Evolutionary conservation across 2,797 vertebrate genomes (phyloP), one percentile per base, ranked within the genome.

Genomic region (Stomatorhinus walkeri): DNA sequence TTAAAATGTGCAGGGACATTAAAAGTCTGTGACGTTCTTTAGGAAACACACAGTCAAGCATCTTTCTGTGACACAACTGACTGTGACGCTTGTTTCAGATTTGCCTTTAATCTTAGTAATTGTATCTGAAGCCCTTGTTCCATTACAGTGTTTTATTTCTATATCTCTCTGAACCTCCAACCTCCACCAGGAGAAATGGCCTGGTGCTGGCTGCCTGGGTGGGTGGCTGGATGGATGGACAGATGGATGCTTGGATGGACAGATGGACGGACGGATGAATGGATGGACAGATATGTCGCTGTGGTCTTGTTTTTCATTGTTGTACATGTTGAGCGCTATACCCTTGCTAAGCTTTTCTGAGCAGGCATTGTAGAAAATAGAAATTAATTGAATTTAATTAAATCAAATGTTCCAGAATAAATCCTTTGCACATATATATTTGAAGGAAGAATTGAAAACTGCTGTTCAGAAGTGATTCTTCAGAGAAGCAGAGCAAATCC

Each of bases 361-460:
- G 40, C 36, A 46, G 76, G 40, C 76, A n/a, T 46, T 7, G 76
- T 22, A 22, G 76, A 81, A 81, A 81, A 81, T 81, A 81, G 76
- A 46, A 81, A 46, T 81, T 43, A 46, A 46, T 46, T 81, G 40
- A 81, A 81, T 46, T 46, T 8, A 81, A 81, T 43, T 81, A n/a
- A 81, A 81, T 43, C 72, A 46, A 43, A 79, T 46, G 36, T 79
- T 46, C 76, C 76, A 9, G 36, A 19, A 46, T 81, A 81, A 81
- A 43, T 81, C 76, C 76, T 81, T 46, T 81, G 16, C 76, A 81
- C 76, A 81, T 81, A 46, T 81, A n/a, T 46, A 81, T 81, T 46
- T 46, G 76, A 81, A 16, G 19, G 76, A 81, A 81, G 40, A 81
- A 89, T 52, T 68, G 46, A 81, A 81, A 81, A 81, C 16, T 3